These are phyloP conservation scores for Mactromeris polynyma DNA, from an alignment of 2,888 invertebrate species.

Conservation along the genomic window DNA sequence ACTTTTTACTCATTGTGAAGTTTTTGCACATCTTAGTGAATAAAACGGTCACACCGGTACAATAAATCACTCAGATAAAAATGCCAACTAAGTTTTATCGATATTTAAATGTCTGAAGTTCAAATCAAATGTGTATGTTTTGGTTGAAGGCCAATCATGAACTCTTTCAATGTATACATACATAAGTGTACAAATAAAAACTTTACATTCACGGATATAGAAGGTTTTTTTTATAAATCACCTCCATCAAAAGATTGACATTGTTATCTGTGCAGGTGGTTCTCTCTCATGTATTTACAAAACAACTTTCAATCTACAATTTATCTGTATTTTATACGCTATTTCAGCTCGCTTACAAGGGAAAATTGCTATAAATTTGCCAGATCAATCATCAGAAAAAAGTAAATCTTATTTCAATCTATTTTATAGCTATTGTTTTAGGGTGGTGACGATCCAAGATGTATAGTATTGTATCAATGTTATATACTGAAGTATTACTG, in stretches of 20 bases:
- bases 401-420: too few relatives aligned
- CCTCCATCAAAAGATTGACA: background rate
- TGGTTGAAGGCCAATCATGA: constrained; percentile 11
- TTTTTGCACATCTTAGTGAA: constrained; percentile 15
- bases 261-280: background rate
- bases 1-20: background rate
- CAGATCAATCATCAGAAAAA: too few relatives aligned
- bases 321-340: background rate
- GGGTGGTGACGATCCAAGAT: too few relatives aligned
- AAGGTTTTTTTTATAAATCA: constrained; percentile 2
- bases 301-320: background rate
- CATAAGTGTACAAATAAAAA: constrained; percentile 14
- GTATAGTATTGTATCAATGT: too few relatives aligned
- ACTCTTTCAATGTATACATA: background rate
- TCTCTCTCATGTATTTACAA: background rate
- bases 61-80: constrained; percentile 10
- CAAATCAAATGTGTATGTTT: constrained; percentile 14
- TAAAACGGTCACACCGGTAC: background rate
- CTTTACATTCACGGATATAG: background rate
- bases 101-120: constrained; percentile 20
- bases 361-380: too few relatives aligned
- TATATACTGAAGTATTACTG: too few relatives aligned
- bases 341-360: too few relatives aligned
- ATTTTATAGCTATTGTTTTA: too few relatives aligned
- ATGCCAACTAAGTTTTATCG: constrained; percentile 18